phyloP scores from a whole-genome alignment of 2,797 vertebrate species.

The Coracias cyanogaster region DNA sequence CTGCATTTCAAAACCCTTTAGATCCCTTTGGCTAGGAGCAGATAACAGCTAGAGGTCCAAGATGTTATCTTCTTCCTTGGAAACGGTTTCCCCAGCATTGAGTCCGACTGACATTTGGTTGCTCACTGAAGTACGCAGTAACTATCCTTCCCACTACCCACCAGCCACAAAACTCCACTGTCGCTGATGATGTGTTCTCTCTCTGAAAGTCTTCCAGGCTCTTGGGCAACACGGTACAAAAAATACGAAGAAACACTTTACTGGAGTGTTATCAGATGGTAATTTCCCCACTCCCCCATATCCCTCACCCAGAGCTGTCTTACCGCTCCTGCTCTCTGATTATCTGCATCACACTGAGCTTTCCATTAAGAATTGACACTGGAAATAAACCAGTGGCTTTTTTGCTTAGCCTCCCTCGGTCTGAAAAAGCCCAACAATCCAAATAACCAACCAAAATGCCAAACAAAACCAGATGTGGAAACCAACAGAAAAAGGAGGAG shows the following conservation, averaged over 20 bases:
- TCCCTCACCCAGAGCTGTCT: background rate
- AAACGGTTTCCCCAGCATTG: background rate
- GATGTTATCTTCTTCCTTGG: background rate
- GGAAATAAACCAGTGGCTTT: conserved; percentile 70
- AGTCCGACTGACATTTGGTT: background rate
- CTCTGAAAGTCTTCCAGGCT: background rate
- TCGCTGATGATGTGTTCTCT: background rate
- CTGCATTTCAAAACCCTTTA: background rate
- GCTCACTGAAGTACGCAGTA: background rate
- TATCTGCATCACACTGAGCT: background rate
- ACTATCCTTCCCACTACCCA: background rate
- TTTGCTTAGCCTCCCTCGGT: background rate
- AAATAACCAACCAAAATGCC: background rate
- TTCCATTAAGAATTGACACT: conserved; percentile 62
- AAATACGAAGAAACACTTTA: background rate
- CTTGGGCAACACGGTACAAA: background rate
- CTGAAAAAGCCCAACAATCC: conserved; percentile 43
- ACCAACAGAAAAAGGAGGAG: conserved; percentile 29
- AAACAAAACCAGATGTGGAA: conserved; percentile 63
- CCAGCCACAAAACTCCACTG: background rate
- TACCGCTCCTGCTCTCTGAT: background rate
- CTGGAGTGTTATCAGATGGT: conserved; percentile 41
- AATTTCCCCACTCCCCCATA: background rate
- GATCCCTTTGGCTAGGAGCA: background rate
- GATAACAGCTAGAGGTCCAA: background rate